Evolutionary conservation across 2,888 invertebrate genomes (phyloP), one percentile per base, ranked within the genome.

Genomic region (Cantharis lateralis): DNA sequence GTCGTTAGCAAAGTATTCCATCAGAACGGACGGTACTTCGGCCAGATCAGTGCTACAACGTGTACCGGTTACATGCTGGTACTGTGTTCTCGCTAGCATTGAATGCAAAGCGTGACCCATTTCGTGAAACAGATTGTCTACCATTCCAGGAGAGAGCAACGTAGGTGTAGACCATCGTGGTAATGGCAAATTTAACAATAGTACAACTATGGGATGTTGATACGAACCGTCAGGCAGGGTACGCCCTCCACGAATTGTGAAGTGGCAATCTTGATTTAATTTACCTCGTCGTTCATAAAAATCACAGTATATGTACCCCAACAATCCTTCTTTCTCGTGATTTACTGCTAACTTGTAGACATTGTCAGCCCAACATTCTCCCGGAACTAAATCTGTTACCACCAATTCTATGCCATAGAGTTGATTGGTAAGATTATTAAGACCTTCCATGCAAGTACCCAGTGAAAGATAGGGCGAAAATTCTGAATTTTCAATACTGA

Each of bases 101-200:
- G 98, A 98, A 89, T 99, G 99, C 92, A 99, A 94, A 15, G 99
- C 99, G 90, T 99, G 99, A 0, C 99, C 99, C 94, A 98, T 94
- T 90, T 99, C 99, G 88, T 99, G 99, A 89, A 99, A 99, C 81
- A 99, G 90, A 89, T 98, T 99, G 88, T 99, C 98, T 10, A 98
- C 95, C 84, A 95, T 94, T 15, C 93, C 92, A 0, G 96, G 95
- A 20, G 93, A 92, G 74, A 99, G 90, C 71, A 98, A 89, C 64
- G 96, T 94, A 0, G 96, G 96, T 4, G 92, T 93, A 0, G 91
- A 91, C 91, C 93, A 92, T 81, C 92, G 92, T 0, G 96, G 95
- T 32, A 93, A 90, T 62, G 94, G 93, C 72, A 98, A 90, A 79
- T 97, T 97, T 75, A 98, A 88, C 95, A 97, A 96, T 66, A 99